Percentiles rank a stretch among this genome's conserved stretches.
Evolutionary conservation across 2,888 invertebrate genomes (phyloP).

Genomic region (Masnerella sp.): DNA sequence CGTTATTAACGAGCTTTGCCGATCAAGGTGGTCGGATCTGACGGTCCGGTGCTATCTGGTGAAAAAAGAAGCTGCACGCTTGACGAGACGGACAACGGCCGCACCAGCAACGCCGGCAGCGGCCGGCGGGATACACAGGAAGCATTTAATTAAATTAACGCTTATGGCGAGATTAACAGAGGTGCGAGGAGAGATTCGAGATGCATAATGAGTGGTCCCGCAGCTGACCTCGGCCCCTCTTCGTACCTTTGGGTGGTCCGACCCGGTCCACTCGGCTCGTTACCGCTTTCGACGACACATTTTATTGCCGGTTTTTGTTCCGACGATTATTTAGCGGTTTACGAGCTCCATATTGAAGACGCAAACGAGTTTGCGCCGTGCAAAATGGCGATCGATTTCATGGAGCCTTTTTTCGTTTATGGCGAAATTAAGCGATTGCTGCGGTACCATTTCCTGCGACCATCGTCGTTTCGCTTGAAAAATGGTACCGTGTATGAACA

Average conservation of each 20-base stretch:
- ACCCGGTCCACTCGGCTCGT: conserved; percentile 71
- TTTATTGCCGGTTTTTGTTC: conserved; percentile 76
- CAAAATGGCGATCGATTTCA: conserved; percentile 49
- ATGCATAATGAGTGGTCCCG: conserved; percentile 76
- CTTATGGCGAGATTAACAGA: conserved; percentile 76
- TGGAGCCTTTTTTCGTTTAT: conserved; percentile 18
- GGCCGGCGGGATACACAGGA: conserved; percentile 65
- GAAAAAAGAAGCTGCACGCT: conserved; percentile 59
- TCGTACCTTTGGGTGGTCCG: conserved; percentile 76
- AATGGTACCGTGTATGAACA: no score
- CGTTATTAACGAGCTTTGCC: conserved; percentile 62
- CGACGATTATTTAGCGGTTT: conserved; percentile 74
- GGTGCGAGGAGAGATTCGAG: conserved; percentile 76
- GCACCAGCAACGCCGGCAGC: conserved; percentile 59
- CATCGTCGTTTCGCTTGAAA: no score
- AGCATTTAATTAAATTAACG: conserved; percentile 77
- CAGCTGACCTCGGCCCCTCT: conserved; percentile 69
- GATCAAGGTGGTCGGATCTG: conserved; percentile 62
- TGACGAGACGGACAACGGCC: conserved; percentile 62
- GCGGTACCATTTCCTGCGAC: conserved; percentile 20
- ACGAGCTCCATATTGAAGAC: conserved; percentile 67
- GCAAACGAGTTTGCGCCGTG: conserved; percentile 42
- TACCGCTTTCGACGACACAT: conserved; percentile 73
- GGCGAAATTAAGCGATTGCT: conserved; percentile 34
- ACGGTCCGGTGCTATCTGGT: conserved; percentile 64